Evolutionary conservation across 2,888 invertebrate genomes (phyloP), one percentile per base, ranked within the genome.

Genomic region (Shargacucullia verbasci): DNA sequence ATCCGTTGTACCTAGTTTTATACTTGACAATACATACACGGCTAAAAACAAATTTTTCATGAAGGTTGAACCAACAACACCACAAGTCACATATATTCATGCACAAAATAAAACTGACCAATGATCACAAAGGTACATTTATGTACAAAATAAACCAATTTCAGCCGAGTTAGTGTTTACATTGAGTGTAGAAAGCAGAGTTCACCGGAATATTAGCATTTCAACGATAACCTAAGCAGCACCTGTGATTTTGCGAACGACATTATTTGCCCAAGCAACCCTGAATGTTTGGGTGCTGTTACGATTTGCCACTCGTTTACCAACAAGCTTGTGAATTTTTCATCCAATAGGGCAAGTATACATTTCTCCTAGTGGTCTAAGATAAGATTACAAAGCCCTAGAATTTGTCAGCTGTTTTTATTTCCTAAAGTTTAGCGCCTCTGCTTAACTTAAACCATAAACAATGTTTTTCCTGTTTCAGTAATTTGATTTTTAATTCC

Each of bases 131-230:
- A 9, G 29, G 29, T 29, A 29, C 29, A 15, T 45, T 63, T 14
- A 8, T 13, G 15, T n/a, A 44, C 29, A 25, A 27, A 35, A 35
- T 29, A 14, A 29, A 29, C 20, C 20, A 3, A 20, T 4, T 20
- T 20, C 20, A 20, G 2, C 20, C 4, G 20, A 20, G 20, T 2
- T 20, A 20, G 27, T 37, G 39, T 44, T 48, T 49, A 60, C 35
- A 69, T 35, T 40, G 52, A 46, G 35, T 66, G 56, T 50, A 44
- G 13, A 41, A 37, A 37, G 11, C 44, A 58, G 44, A 27, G 38
- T 58, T 38, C 46, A 34, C 9, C 20, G 4, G 39, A 52, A 39
- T 60, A 72, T 70, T 72, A 48, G 41, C 69, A 72, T 57, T 57
- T 50, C 72, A 13, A 45, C 27, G 15, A 68, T 67, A n/a, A n/a